Evolutionary conservation across 2,113 vertebrate species (phyloP).

Genomic region (Lasiurus cinereus): DNA sequence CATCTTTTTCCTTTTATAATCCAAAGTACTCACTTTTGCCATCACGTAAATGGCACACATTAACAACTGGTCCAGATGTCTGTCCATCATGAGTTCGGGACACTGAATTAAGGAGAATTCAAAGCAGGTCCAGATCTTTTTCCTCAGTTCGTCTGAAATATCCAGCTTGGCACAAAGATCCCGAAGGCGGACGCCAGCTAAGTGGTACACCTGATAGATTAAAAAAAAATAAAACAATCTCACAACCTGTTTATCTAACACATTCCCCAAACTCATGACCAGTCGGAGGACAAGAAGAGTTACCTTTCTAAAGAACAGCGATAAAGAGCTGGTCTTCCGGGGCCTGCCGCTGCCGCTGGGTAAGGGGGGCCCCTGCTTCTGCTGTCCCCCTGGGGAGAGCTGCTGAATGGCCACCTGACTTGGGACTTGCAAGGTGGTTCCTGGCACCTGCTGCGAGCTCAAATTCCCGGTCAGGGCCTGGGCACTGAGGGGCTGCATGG

Average conservation of each 20-base stretch:
- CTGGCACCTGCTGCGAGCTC: conserved; percentile 84
- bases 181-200: conserved; percentile 90
- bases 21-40: conserved; percentile 86
- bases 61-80: conserved; percentile 91
- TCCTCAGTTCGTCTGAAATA: conserved; percentile 88
- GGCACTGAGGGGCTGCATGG: conserved; percentile 90
- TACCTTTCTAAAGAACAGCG: conserved; percentile 92
- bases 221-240: neutral
- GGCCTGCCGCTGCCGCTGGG: neutral
- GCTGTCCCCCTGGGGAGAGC: conserved; percentile 83
- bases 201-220: conserved; percentile 88
- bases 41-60: conserved; percentile 92
- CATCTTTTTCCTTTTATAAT: neutral
- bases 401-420: conserved; percentile 86
- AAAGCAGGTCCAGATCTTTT: conserved; percentile 92
- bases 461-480: conserved; percentile 86
- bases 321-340: conserved; percentile 86
- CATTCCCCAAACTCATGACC: neutral
- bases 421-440: conserved; percentile 86
- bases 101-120: conserved; percentile 90
- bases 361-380: conserved; percentile 71
- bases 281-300: neutral
- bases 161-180: conserved; percentile 91
- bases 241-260: neutral
- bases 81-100: conserved; percentile 90